Base-by-base conservation (phyloP, 2,888 invertebrate species). In the Nomada flava region DNA sequence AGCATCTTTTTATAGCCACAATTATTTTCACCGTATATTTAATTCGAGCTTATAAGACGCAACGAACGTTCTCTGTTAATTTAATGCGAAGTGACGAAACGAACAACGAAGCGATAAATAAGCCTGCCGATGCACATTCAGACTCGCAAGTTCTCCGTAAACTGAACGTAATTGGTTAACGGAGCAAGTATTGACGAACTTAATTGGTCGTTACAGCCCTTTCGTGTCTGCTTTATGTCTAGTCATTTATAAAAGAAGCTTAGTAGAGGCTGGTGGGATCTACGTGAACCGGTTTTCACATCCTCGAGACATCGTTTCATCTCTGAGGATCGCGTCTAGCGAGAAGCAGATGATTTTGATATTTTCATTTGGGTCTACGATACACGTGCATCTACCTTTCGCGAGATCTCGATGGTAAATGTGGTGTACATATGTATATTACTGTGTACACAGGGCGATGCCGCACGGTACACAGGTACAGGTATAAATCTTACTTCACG, bases 141-240 rank as follows among this genome's bases (percentile, higher is more conserved):
- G 55, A 36, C 23, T 11, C 44, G 29, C 10, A 23, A n/a, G 11
- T 50, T 69, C 47, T 74, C 59, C 57, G 63, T 59, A 79, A 68
- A 20, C 53, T 47, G 52, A 79, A 81, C 74, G 64, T 81, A 79
- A 79, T 69, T 79, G 81, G 79, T 75, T 79, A 74, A 81, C 63
- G 73, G 69, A 47, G 57, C 60, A 42, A 59, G 57, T 68, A 81
- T 79, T 80, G 74, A 69, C 52, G 75, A 75, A 62, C 57, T 74
- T 68, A 82, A 82, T 75, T 82, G 80, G 80, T 75, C 44, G 60
- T 15, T 65, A n/a, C 69, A 65, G 57, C 47, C 57, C 81, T 75
- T 75, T 78, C 79, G 57, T 52, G 68, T 64, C 65, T 65, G 57
- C 62, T 82, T 65, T 55, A 65, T 47, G 53, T 59, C 80, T 67